Evolutionary conservation across 1,140 invertebrate genomes (phyloP).

Genomic region (Oryzaephilus surinamensis): DNA sequence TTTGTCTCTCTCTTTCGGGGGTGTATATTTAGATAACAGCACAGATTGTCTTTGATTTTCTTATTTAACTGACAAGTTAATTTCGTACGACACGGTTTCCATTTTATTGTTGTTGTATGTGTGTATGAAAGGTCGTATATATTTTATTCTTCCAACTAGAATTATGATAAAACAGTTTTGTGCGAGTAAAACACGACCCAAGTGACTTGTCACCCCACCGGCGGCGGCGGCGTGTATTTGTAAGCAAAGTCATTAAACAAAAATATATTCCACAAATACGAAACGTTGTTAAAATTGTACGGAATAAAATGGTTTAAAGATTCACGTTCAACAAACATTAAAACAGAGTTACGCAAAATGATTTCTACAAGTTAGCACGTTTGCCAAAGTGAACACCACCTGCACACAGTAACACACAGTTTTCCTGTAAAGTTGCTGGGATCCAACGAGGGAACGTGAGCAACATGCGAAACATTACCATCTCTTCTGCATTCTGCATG

Average conservation of each 20-base stretch:
- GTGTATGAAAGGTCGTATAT: too few relatives aligned
- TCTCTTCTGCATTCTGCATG: too few relatives aligned
- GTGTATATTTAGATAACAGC: slow-evolving; percentile 12
- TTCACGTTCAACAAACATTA: slow-evolving; percentile 18
- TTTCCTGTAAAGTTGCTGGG: background rate
- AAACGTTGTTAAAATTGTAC: slow-evolving; percentile 4
- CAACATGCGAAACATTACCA: slow-evolving; percentile 8
- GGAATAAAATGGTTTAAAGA: slow-evolving; percentile 3
- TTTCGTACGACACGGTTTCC: background rate
- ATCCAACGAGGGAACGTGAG: slow-evolving; percentile 4
- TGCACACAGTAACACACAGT: slow-evolving; percentile 11
- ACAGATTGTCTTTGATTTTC: slow-evolving; percentile 11
- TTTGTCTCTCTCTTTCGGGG: slow-evolving; percentile 3
- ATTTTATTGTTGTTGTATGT: background rate
- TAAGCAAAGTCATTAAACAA: background rate
- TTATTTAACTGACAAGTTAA: slow-evolving; percentile 6
- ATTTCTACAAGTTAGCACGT: slow-evolving; percentile 18
- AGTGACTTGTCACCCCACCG: background rate
- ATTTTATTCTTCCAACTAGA: background rate
- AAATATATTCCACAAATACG: background rate
- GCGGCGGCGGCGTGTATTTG: background rate
- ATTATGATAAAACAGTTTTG: background rate
- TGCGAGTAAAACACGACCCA: background rate
- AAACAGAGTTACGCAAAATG: slow-evolving; percentile 18
- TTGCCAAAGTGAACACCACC: slow-evolving; percentile 9